Percentiles rank a stretch among this genome's conserved stretches.
These are phyloP conservation scores for Stegodyphus mimosarum DNA, from an alignment of 1,140 invertebrate genomes.

Conservation along the genomic window DNA sequence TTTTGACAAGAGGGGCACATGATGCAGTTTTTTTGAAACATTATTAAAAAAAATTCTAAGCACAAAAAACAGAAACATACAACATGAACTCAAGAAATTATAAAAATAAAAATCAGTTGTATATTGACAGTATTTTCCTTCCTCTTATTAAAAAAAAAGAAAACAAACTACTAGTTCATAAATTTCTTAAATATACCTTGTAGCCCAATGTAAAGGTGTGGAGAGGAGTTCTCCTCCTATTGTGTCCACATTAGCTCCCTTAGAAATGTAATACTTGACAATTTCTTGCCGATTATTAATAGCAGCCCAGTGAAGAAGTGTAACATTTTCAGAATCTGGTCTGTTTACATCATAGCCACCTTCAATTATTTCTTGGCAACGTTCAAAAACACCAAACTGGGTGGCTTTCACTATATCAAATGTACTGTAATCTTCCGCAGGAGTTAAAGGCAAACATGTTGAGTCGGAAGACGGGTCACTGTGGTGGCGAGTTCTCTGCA, in stretches of 20 bases:
- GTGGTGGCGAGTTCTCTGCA: conserved; percentile 53
- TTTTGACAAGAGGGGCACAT: no score
- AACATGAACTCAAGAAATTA: not conserved
- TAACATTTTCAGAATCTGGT: conserved; percentile 90
- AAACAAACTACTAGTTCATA: not conserved
- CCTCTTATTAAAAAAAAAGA: not conserved
- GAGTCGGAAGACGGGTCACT: conserved; percentile 55
- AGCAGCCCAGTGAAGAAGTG: conserved; percentile 97
- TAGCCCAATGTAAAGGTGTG: conserved; percentile 98
- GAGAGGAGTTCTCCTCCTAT: conserved; percentile 94
- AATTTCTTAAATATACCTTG: conserved; percentile 72
- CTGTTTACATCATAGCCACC: conserved; percentile 90
- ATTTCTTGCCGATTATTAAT: conserved; percentile 97
- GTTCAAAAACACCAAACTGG: conserved; percentile 85
- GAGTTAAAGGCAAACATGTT: conserved; percentile 63
- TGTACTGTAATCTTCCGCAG: conserved; percentile 79
- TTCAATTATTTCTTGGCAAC: conserved; percentile 88
- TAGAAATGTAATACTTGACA: conserved; percentile 86
- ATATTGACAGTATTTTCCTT: no score
- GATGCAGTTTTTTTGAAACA: no score
- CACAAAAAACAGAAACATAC: not conserved
- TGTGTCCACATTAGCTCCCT: conserved; percentile 91
- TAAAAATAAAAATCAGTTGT: not conserved
- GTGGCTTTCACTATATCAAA: conserved; percentile 96
- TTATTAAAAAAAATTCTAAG: no score